These are phyloP conservation scores for Trematocara zebra DNA, from an alignment of 2,113 vertebrate genomes.

Conservation along the genomic window DNA sequence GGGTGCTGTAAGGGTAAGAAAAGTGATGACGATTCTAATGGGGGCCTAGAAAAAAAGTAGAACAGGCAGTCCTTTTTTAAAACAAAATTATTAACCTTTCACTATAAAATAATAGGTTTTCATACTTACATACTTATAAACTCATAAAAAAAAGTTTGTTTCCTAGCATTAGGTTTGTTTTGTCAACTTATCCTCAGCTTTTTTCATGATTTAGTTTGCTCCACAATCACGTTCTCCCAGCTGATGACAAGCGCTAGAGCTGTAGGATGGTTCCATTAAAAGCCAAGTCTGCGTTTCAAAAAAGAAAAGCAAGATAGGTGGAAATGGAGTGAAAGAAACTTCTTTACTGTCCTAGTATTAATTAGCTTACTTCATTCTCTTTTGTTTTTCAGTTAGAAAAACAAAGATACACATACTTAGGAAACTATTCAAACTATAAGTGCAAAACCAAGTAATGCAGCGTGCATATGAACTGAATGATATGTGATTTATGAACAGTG, in stretches of 20 bases:
- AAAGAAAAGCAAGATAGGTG: no score
- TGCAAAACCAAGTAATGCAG: no score
- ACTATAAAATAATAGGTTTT: neutral
- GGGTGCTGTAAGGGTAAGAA: neutral
- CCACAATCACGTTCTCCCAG: neutral
- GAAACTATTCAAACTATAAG: no score
- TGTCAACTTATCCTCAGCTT: neutral
- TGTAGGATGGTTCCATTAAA: neutral
- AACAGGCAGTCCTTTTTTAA: neutral
- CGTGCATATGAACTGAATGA: no score
- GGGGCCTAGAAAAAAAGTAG: neutral
- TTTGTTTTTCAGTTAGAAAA: no score
- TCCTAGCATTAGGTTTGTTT: neutral
- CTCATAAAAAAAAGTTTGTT: neutral
- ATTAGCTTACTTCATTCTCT: no score
- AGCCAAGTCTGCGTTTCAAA: no score
- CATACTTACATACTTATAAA: neutral
- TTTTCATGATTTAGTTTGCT: neutral
- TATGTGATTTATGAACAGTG: no score
- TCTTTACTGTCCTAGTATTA: no score
- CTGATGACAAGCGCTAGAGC: no score
- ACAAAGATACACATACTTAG: no score
- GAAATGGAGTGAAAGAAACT: no score
- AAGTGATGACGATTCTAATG: neutral
- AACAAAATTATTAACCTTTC: neutral